Base-by-base conservation (phyloP, 2,797 vertebrate genomes). In the Trachops cirrhosus region DNA sequence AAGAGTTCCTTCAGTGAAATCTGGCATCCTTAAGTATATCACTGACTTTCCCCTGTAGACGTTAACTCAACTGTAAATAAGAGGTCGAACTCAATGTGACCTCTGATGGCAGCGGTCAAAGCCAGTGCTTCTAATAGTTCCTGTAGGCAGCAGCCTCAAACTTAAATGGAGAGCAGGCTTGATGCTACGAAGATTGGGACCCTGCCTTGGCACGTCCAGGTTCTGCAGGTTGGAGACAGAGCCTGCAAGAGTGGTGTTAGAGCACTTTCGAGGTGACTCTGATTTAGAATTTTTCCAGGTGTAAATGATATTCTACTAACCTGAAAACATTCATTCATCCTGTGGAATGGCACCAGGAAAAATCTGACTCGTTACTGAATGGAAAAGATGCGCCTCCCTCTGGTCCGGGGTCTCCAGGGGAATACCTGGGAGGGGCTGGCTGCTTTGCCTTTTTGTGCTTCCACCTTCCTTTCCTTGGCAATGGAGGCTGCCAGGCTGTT, bases 391-490 rank as follows among this genome's bases (percentile, higher is more conserved):
- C 22, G 0, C 0, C 8, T 26, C 5, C 4, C 1, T 6, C 3
- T 2, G 7, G 37, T 6, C 15, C 32, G 1, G 32, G 26, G 0
- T 4, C 59, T 14, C 18, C 1, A 0, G 34, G 2, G 21, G 57
- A 11, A 15, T 10, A 29, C 34, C 12, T 8, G 37, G 26, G 18
- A n/a, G 15, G 22, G 6, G 14, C 64, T 80, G 37, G 48, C 9
- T 19, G 4, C 15, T 48, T 57, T 15, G 16, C 15, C 11, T 4
- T 59, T 68, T 19, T 9, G 21, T 54, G 18, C 22, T 85, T 85
- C 86, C 29, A 19, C 48, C 34, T 57, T 79, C 32, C 37, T 54
- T 67, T 92, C 22, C 26, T 67, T 77, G 59, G 70, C 22, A 8
- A 0, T n/a, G 16, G 62, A 19, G 67, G 41, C 34, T 37, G 16